These are phyloP conservation scores for Drosophila albomicans DNA, from an alignment of 1,140 invertebrate genomes.

Conservation along the genomic window DNA sequence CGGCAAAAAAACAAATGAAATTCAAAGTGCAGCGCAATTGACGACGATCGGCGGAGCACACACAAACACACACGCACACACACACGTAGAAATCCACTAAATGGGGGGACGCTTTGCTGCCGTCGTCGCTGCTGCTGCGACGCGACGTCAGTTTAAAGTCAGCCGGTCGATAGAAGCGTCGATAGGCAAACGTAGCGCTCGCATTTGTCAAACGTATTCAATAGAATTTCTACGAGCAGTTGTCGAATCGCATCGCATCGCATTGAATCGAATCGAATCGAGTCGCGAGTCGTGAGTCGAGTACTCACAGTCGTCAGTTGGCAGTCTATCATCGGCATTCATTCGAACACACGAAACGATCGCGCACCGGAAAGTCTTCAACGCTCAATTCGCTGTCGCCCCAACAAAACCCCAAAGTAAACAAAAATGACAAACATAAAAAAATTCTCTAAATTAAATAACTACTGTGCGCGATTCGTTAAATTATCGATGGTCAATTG, in stretches of 20 bases:
- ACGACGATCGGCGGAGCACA: conserved; percentile 45
- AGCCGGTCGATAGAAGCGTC: conserved; percentile 56
- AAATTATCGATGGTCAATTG: conserved; percentile 49
- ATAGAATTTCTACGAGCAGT: conserved; percentile 47
- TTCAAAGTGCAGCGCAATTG: conserved; percentile 79
- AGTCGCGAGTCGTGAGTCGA: background rate
- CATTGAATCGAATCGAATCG: background rate
- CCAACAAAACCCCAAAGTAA: conserved; percentile 31
- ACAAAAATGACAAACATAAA: conserved; percentile 46
- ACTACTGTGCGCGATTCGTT: conserved; percentile 12
- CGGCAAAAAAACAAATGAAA: conserved; percentile 51
- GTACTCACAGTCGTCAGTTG: conserved; percentile 37
- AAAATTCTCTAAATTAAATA: conserved; percentile 74
- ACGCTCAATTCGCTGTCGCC: conserved; percentile 4
- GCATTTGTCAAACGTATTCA: conserved; percentile 53
- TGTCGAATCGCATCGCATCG: conserved; percentile 8
- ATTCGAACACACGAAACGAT: conserved; percentile 62
- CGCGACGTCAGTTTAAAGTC: conserved; percentile 17
- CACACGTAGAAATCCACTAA: conserved; percentile 4
- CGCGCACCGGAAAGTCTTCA: conserved; percentile 37
- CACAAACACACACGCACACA: conserved; percentile 22
- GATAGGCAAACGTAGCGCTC: conserved; percentile 31
- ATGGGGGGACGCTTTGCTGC: conserved; percentile 5
- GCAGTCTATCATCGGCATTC: conserved; percentile 49
- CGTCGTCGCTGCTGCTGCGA: conserved; percentile 3